Evolutionary conservation across 2,113 vertebrate species (phyloP).

Genomic region (Pandion haliaetus): DNA sequence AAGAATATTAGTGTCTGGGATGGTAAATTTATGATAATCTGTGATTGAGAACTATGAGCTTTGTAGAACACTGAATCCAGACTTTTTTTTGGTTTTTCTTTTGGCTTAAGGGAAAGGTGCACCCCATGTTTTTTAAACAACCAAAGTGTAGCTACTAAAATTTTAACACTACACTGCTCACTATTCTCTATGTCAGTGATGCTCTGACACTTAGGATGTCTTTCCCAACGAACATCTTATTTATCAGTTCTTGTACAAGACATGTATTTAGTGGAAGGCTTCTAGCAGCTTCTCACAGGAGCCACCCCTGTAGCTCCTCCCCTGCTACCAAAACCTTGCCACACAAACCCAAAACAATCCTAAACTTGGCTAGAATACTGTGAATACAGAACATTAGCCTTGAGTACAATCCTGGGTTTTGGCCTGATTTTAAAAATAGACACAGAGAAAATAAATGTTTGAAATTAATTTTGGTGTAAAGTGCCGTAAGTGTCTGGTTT

Average conservation of each 20-base stretch:
- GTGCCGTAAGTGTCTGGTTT: neutral
- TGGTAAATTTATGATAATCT: neutral
- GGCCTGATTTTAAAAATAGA: neutral
- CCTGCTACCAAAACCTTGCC: too few species aligned
- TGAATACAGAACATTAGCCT: neutral
- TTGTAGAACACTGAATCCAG: neutral
- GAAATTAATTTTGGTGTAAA: neutral
- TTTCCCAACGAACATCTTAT: neutral
- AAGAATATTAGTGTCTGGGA: neutral
- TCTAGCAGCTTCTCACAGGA: too few species aligned
- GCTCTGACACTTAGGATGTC: neutral
- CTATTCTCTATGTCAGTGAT: neutral
- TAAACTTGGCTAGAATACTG: neutral
- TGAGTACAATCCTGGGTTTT: neutral
- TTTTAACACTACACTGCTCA: neutral
- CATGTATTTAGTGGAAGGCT: neutral
- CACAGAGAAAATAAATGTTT: neutral
- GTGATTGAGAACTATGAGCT: neutral
- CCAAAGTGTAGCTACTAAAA: neutral
- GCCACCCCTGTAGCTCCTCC: too few species aligned
- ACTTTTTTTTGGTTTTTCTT: neutral
- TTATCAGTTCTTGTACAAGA: neutral
- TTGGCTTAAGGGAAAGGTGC: neutral
- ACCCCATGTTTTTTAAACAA: neutral
- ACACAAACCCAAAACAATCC: too few species aligned